phyloP scores from a whole-genome alignment of 2,888 invertebrate species.

The Amitus sp. region DNA sequence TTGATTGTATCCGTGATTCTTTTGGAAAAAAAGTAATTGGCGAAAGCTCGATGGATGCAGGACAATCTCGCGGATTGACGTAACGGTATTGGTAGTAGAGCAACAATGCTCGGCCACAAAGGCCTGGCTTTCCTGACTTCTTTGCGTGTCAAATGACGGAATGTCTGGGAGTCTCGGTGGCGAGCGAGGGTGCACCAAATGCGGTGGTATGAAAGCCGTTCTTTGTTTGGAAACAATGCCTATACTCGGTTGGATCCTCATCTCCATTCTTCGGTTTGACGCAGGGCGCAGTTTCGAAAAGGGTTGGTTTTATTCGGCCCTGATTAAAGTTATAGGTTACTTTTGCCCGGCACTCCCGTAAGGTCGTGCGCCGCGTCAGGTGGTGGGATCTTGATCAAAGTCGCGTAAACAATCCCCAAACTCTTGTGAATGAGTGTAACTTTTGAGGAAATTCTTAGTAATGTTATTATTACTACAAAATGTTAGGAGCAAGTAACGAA shows the following conservation, averaged over 20 bases:
- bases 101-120: conserved; percentile 59
- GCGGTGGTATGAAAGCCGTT: conserved; percentile 62
- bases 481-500: too few species aligned
- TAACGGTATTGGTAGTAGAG: conserved; percentile 54
- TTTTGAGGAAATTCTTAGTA: too few species aligned
- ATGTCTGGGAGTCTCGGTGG: conserved; percentile 44
- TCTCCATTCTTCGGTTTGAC: conserved; percentile 66
- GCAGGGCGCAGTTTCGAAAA: conserved; percentile 53
- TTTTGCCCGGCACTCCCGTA: conserved; percentile 18
- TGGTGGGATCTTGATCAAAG: conserved; percentile 1
- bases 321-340: conserved; percentile 63
- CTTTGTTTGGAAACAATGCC: conserved; percentile 67
- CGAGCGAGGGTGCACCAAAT: conserved; percentile 38
- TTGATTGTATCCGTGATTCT: too few species aligned
- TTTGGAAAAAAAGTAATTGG: too few species aligned
- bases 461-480: not conserved
- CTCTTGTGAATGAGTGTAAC: too few species aligned
- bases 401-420: not conserved
- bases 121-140: conserved; percentile 62
- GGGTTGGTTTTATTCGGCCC: conserved; percentile 61
- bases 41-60: conserved; percentile 6
- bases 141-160: conserved; percentile 66
- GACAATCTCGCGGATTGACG: conserved; percentile 23
- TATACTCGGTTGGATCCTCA: conserved; percentile 67
- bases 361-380: conserved; percentile 13